Base-by-base conservation (phyloP, 1,140 invertebrate genomes). In the Tetraneura akinire region DNA sequence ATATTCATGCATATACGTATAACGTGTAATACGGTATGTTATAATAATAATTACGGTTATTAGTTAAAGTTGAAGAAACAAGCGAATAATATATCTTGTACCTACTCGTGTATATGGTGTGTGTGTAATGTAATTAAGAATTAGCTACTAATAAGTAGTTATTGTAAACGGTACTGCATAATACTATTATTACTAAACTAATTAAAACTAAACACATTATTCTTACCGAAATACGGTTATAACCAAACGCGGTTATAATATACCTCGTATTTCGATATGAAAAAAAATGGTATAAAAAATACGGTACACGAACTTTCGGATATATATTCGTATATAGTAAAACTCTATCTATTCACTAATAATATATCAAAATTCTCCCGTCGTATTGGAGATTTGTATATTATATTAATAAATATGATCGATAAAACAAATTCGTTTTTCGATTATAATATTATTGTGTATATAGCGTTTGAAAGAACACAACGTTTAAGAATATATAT, bases 381-480 rank as follows among this genome's bases (percentile, higher is more conserved):
- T 74, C 53, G 57, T 74, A 42, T 18, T 13, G 51, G 71, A 74
- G 71, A 55, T 55, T 74, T 55, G n/a, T n/a, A n/a, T n/a, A n/a
- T n/a, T n/a, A n/a, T n/a, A 55, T 23, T 16, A 4, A 37, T 37
- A 37, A 8, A 37, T 37, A 37, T 37, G 32, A 49, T 55, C 26
- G 26, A 32, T 62, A 32, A 32, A 18, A 26, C 13, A 37, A 13
- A 8, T 37, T 3, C 8, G 32, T 37, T 26, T 49, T n/a, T n/a
- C n/a, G 5, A 70, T 18, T 16, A 29, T 26, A 26, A 71, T 49
- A 49, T 9, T 29, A 16, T 6, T 62, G 3, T 47, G 21, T 49
- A 23, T 37, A 55, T 55, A 55, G 51, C 51, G 8, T 74, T 42
- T 21, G 23, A 74, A 11, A 74, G 71, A 55, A 53, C 37, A 74